phyloP scores from a whole-genome alignment of 2,797 vertebrate species.

The Neoniphon sammara region DNA sequence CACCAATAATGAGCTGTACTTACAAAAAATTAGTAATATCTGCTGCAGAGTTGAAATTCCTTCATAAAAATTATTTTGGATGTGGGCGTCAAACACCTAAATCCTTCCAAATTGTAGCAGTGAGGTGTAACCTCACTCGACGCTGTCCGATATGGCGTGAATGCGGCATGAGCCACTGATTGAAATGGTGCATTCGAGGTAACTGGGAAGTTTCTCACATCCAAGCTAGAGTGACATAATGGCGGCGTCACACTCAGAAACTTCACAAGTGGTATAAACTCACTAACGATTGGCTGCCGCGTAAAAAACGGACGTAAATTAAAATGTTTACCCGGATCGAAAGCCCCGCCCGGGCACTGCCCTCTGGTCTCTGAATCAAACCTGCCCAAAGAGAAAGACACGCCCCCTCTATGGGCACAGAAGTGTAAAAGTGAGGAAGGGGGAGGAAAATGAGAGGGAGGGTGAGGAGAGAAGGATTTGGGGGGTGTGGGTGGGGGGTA shows the following conservation, averaged over 20 bases:
- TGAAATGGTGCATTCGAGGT: slow-evolving; percentile 69
- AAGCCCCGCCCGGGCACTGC: not conserved
- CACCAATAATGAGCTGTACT: no score
- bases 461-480: slow-evolving; percentile 15
- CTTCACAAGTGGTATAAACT: not conserved
- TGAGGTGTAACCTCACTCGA: slow-evolving; percentile 11
- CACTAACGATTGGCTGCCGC: no score
- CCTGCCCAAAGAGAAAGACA: slow-evolving; percentile 70
- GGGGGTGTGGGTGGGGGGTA: slow-evolving; percentile 4
- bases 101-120: slow-evolving; percentile 8
- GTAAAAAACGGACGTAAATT: not conserved
- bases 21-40: no score
- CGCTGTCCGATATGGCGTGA: slow-evolving; percentile 38
- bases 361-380: slow-evolving; percentile 25
- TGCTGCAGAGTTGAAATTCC: no score
- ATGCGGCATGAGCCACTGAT: slow-evolving; percentile 60
- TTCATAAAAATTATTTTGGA: no score
- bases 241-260: slow-evolving; percentile 22
- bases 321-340: not conserved
- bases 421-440: slow-evolving; percentile 39
- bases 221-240: slow-evolving; percentile 39
- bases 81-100: no score
- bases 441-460: slow-evolving; percentile 30
- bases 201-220: slow-evolving; percentile 67
- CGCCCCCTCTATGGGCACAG: slow-evolving; percentile 61